A percentile compares a stretch with the other conserved stretches of the same genome.
Conservation (phyloP, 2,113 vertebrate species). For the Tetrax tetrax region DNA sequence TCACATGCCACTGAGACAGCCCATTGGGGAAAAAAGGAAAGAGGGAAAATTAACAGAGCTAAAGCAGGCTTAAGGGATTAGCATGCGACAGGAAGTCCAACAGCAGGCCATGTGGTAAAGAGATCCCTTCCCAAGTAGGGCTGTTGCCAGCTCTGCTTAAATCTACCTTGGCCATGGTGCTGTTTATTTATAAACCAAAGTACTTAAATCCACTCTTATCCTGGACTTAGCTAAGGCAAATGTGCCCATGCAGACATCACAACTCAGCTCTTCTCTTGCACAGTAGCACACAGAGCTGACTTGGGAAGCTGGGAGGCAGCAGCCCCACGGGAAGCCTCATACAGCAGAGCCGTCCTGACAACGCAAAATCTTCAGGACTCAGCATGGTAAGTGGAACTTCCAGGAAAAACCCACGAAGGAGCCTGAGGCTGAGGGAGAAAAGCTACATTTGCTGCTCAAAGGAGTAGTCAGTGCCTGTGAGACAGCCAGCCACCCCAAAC, state of each 20-base stretch:
- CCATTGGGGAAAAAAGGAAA: conserved; percentile 18
- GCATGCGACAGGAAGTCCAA: conserved; percentile 61
- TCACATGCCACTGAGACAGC: background rate
- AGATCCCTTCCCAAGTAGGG: conserved; percentile 47
- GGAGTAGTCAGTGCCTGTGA: background rate
- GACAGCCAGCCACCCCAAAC: fast-evolving
- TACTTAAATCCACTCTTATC: conserved; percentile 49
- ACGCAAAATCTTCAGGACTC: background rate
- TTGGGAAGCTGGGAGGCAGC: background rate
- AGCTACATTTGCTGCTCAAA: background rate
- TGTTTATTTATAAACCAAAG: conserved; percentile 65
- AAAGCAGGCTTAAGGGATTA: conserved; percentile 75
- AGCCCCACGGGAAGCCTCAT: background rate
- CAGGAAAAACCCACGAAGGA: background rate
- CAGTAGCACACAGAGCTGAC: background rate
- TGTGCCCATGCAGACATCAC: background rate
- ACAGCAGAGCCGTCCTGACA: background rate
- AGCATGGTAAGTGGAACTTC: background rate
- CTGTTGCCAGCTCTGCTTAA: conserved; percentile 51
- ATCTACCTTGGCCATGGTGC: conserved; percentile 19
- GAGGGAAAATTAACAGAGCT: conserved; percentile 68
- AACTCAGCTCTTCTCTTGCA: background rate
- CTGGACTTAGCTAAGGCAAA: conserved; percentile 21
- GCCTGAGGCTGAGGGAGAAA: background rate
- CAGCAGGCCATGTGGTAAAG: conserved; percentile 52